Base-by-base conservation (phyloP, 1,140 invertebrate species). In the Drosophila willistoni region DNA sequence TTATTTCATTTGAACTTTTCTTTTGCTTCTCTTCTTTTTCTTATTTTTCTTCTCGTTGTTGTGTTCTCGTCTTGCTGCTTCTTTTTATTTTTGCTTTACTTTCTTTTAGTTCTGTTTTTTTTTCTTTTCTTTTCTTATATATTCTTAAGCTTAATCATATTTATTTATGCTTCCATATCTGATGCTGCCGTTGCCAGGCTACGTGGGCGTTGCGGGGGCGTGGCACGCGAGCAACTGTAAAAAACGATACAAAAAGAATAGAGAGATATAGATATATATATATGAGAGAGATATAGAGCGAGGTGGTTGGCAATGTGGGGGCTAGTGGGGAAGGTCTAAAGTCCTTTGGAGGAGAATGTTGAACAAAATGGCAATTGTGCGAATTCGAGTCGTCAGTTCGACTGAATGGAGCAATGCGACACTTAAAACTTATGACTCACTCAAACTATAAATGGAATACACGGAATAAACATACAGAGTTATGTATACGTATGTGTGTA, bases 131-230 rank as follows among this genome's bases (percentile, higher is more conserved):
- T 64, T 86, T 89, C 76, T 89, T 87, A 87, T 89, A 89, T 87
- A 89, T 87, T 87, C 84, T 87, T 87, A 89, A 89, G 83, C 84
- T 87, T 89, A 83, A 87, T 87, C 83, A 87, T 89, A 87, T 87
- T 87, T 87, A 87, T 87, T 87, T 87, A 83, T 81, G 84, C 84
- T 83, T 63, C 82, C 79, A 68, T 68, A 67, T 62, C 39, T 70
- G 67, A 60, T 74, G 68, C 56, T 68, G 29, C 60, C 51, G 68
- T 39, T 71, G 73, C 64, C 60, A 44, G 60, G 60, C 60, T 62
- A 9, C 34, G 19, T 62, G 61, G 59, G 62, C 55, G 33, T 34
- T 22, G 36, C 41, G 59, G 56, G 47, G 70, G 79, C 79, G 79
- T 66, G 71, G 64, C 72, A 65, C 61, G 36, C 73, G 64, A 65